These are phyloP conservation scores for Sinodicranocentrus sp. DNA, from an alignment of 2,888 invertebrate species.

Conservation along the genomic window DNA sequence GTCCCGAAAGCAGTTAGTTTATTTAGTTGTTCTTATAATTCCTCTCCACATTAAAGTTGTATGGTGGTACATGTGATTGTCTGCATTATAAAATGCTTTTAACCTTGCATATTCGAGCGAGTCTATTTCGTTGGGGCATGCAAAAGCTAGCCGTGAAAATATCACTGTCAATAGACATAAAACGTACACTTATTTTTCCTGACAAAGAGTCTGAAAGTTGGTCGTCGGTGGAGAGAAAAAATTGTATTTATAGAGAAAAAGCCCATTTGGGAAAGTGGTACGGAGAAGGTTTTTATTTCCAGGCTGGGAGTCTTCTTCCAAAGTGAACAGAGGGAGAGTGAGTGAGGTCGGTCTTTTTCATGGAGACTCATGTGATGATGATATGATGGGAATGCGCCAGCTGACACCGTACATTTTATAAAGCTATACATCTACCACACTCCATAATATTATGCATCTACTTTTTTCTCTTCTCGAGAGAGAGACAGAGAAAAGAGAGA, in stretches of 20 bases:
- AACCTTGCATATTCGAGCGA: no score
- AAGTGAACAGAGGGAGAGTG: slow-evolving; percentile 32
- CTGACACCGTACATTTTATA: slow-evolving; percentile 62
- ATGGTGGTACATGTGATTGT: no score
- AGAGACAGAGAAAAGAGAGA: no score
- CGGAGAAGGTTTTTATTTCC: slow-evolving; percentile 16
- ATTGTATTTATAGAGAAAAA: not conserved
- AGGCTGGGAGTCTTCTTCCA: slow-evolving; percentile 17
- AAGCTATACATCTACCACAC: slow-evolving; percentile 7
- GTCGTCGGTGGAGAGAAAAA: not conserved
- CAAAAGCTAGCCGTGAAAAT: slow-evolving; percentile 32
- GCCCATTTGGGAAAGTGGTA: slow-evolving; percentile 35
- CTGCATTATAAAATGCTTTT: no score
- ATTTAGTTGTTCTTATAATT: no score
- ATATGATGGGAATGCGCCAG: slow-evolving; percentile 74
- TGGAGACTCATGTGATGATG: slow-evolving; percentile 43
- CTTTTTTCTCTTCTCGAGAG: slow-evolving; percentile 44
- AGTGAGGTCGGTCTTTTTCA: slow-evolving; percentile 22
- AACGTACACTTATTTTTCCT: slow-evolving; percentile 19
- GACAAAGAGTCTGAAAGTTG: slow-evolving; percentile 10
- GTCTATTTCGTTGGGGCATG: no score
- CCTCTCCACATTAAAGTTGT: no score
- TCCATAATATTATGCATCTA: slow-evolving; percentile 34
- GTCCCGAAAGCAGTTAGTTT: no score
- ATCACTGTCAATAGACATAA: slow-evolving; percentile 8